These are phyloP conservation scores for Drosophila demipolita DNA, from an alignment of 2,888 invertebrate species.

Conservation along the genomic window DNA sequence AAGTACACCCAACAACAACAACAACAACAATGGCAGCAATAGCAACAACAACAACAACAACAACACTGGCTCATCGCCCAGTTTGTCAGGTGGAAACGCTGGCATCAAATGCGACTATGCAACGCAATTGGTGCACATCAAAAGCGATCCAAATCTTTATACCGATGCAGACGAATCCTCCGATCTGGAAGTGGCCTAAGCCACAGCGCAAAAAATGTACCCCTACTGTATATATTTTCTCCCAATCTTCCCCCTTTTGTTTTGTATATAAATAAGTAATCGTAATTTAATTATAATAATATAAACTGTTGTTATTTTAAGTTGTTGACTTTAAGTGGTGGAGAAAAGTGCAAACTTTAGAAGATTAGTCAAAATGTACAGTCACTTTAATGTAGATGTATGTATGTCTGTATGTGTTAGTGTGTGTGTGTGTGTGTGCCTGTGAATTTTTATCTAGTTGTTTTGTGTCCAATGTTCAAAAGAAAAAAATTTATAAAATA, in stretches of 20 bases:
- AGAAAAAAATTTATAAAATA: slow-evolving; percentile 42
- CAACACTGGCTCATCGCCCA: slow-evolving; percentile 87
- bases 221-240: slow-evolving; percentile 47
- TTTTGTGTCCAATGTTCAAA: slow-evolving; percentile 61
- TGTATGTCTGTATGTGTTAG: slow-evolving; percentile 3
- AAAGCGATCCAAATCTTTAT: slow-evolving; percentile 85
- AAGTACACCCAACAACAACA: slow-evolving; percentile 58
- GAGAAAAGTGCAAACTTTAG: slow-evolving; percentile 6
- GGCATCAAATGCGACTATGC: slow-evolving; percentile 83
- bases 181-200: slow-evolving; percentile 92
- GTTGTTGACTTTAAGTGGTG: slow-evolving; percentile 37
- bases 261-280: slow-evolving; percentile 68
- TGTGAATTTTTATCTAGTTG: slow-evolving; percentile 63
- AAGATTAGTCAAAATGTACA: slow-evolving; percentile 68
- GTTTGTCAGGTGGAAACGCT: slow-evolving; percentile 46
- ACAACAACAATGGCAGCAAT: slow-evolving; percentile 29
- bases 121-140: slow-evolving; percentile 82
- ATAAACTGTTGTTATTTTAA: slow-evolving; percentile 56
- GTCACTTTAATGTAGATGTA: slow-evolving; percentile 51
- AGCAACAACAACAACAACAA: slow-evolving; percentile 89
- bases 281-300: background rate
- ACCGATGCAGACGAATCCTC: slow-evolving; percentile 91
- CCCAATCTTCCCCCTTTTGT: slow-evolving; percentile 43
- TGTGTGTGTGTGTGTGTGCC: slow-evolving; percentile 15
- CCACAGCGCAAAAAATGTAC: background rate